Evolutionary conservation across 2,797 vertebrate genomes (phyloP), one percentile per base, ranked within the genome.

Genomic region (Petrocephalus sullivani): DNA sequence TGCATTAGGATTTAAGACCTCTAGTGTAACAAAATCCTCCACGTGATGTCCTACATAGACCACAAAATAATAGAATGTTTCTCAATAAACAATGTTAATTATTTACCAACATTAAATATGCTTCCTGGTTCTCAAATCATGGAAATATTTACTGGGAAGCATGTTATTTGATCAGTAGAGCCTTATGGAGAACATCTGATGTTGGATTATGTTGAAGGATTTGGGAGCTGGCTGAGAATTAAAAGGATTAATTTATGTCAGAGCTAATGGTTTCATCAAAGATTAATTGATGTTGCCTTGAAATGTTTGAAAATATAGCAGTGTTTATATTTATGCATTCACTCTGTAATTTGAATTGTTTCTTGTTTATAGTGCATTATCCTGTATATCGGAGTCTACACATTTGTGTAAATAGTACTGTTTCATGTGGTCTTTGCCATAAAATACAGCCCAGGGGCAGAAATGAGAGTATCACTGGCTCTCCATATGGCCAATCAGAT

Each of bases 21-120:
- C 67, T 19, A 33, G 67, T 1, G 14, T 12, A 16, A 75, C 37
- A 28, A 75, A 41, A 75, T 16, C 33, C 33, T 75, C 33, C 6
- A 41, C 14, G 2, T 16, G 14, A 75, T 71, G 67, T 7, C 33
- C 33, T 41, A 16, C 33, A 41, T 16, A 75, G 67, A 16, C 67
- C 67, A 75, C 67, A 75, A 33, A 75, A 75, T 75, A 75, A 84
- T 84, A 90, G 37, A 91, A 90, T 49, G 92, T 23, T 92, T 91
- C 93, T 93, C 92, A 91, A 67, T 91, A 91, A 54, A 37, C 87
- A 1, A 28, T 89, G 61, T 92, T 93, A 93, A 94, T 94, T 93
- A 93, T 87, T 89, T 89, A 60, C n/a, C 57, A 86, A n/a, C 23
- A 61, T 9, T 86, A 60, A 58, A 19, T 23, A 86, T 61, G 16